These are phyloP conservation scores for Diplodus puntazzo DNA, from an alignment of 2,797 vertebrate species.

Conservation along the genomic window DNA sequence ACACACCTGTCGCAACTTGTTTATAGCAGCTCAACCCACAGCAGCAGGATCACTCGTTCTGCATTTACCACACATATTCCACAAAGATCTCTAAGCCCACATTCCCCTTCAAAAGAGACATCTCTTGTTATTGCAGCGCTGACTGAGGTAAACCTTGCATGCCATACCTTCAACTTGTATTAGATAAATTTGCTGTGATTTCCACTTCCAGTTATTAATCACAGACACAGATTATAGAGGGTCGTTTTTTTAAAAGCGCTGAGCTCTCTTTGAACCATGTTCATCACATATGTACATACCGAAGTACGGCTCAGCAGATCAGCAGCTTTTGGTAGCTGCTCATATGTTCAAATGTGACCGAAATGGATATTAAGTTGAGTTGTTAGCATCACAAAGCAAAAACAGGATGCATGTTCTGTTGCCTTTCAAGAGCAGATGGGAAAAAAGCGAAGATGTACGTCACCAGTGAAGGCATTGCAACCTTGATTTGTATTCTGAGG, in stretches of 20 bases:
- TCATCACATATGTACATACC: conserved; percentile 7
- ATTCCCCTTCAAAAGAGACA: conserved; percentile 22
- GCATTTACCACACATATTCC: conserved; percentile 21
- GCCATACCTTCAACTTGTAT: conserved; percentile 3
- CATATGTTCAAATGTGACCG: conserved; percentile 32
- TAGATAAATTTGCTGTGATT: conserved; percentile 15
- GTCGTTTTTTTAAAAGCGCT: conserved; percentile 6
- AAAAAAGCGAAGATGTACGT: not conserved
- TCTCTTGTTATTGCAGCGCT: conserved; percentile 8
- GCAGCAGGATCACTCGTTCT: conserved; percentile 27
- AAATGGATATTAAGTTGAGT: conserved; percentile 15
- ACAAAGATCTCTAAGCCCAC: conserved; percentile 9
- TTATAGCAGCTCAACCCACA: conserved; percentile 27
- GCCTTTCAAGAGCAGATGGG: not conserved
- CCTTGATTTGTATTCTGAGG: not conserved
- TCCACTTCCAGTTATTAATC: conserved; percentile 42
- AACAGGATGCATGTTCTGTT: not conserved
- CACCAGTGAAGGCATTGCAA: not conserved
- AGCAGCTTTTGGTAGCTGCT: conserved; percentile 27
- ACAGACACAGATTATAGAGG: conserved; percentile 16
- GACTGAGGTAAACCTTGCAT: not conserved
- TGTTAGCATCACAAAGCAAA: not conserved
- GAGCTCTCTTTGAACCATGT: conserved; percentile 23
- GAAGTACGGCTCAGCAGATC: conserved; percentile 11
- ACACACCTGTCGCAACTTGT: conserved; percentile 28